Evolutionary conservation across 2,888 invertebrate species (phyloP), one percentile per base, ranked within the genome.

Genomic region (Drosophila heteroneura): DNA sequence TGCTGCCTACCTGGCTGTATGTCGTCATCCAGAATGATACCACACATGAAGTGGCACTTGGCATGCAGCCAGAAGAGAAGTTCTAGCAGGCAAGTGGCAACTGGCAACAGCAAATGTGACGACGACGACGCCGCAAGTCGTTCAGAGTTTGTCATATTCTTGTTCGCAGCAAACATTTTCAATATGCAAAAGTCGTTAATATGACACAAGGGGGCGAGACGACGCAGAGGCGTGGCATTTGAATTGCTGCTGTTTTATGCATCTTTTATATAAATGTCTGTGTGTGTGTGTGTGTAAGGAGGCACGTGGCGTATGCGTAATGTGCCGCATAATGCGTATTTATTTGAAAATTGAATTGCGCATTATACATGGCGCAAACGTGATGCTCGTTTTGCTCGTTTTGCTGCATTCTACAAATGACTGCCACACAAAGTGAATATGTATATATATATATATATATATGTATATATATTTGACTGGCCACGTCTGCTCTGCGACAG

Each of bases 111-210:
- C 22, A 47, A 47, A 16, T 26, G 47, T 51, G 74, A 71, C 76
- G 61, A 74, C 85, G 89, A n/a, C 70, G 74, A 71, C 76, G 61
- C 72, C 85, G 89, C 81, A 74, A 83, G 57, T 86, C 82, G 84
- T 90, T 81, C 70, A 86, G 89, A 82, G 81, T 90, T 86, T 90
- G 89, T 86, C 89, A 90, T 89, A 85, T 41, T 90, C 85, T 79
- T 71, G 81, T 61, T 37, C 58, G 81, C 64, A 5, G n/a, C 19
- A 88, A 89, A 86, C 89, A 86, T 86, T 89, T 86, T 86, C 90
- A 86, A 86, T 86, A 86, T 86, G 85, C 87, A 86, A 84, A 75
- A 84, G 79, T 87, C 85, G 85, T 90, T 86, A 90, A 90, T 89
- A 83, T 79, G 82, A 66, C 74, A 26, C 51, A 7, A 12, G 75